These are phyloP conservation scores for Scelioninae gen. 2 DNA, from an alignment of 2,888 invertebrate genomes.

Conservation along the genomic window DNA sequence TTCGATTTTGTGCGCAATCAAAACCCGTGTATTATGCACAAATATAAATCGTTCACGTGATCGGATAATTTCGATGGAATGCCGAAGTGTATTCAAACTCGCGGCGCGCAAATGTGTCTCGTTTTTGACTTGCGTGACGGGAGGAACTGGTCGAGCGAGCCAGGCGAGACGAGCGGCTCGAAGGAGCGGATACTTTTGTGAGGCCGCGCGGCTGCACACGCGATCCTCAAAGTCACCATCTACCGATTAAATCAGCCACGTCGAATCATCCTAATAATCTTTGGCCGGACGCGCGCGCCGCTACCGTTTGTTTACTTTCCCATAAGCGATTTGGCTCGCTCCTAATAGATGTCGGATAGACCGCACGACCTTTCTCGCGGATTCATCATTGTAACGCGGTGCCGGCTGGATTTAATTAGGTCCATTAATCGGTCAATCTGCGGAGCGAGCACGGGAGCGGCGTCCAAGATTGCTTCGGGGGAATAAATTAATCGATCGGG, in stretches of 20 bases:
- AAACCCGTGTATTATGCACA: constrained; percentile 17
- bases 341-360: constrained; percentile 14
- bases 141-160: constrained; percentile 49
- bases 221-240: constrained; percentile 37
- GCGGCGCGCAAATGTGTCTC: constrained; percentile 9
- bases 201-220: constrained; percentile 23
- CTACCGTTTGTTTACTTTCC: constrained; percentile 41
- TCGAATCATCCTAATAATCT: constrained; percentile 47
- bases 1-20: constrained; percentile 18
- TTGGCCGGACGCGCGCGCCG: constrained; percentile 18
- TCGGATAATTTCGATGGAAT: constrained; percentile 39
- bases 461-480: too few relatives aligned
- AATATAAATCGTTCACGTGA: constrained; percentile 32
- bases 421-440: background rate
- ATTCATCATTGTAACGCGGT: background rate
- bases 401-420: background rate
- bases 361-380: constrained; percentile 4
- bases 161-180: constrained; percentile 26
- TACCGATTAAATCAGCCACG: constrained; percentile 41
- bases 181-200: constrained; percentile 26
- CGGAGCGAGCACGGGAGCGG: too few relatives aligned
- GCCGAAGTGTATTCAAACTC: constrained; percentile 2
- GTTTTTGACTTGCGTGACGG: constrained; percentile 48
- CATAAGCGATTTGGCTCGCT: constrained; percentile 10
- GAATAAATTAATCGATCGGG: too few relatives aligned